Evolutionary conservation across 2,888 invertebrate species (phyloP).

Genomic region (Cenopis cana): DNA sequence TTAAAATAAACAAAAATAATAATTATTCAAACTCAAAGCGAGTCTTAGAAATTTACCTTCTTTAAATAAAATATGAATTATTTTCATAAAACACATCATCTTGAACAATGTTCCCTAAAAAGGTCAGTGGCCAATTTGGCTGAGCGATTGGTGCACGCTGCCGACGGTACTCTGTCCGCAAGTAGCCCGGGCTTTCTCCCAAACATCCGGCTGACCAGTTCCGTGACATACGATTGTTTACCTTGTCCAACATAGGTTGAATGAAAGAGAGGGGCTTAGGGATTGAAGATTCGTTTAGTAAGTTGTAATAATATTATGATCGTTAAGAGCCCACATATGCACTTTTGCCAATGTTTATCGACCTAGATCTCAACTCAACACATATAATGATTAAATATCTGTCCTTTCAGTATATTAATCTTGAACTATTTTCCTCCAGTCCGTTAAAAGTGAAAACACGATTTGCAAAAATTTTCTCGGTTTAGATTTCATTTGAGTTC

Average conservation of each 20-base stretch:
- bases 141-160: conserved; percentile 37
- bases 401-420: no score
- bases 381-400: no score
- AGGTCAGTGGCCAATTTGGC: conserved; percentile 12
- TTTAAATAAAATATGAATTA: not conserved
- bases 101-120: conserved; percentile 2
- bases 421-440: no score
- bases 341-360: no score
- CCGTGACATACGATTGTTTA: conserved; percentile 37
- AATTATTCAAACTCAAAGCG: not conserved
- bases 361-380: no score
- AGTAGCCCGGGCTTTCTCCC: conserved; percentile 63
- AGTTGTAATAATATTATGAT: no score
- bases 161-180: conserved; percentile 43
- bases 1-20: not conserved
- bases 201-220: conserved; percentile 60
- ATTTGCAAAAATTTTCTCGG: no score
- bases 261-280: conserved; percentile 9
- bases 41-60: no score
- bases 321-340: no score
- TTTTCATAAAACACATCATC: not conserved
- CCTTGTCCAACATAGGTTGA: conserved; percentile 21
- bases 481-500: not conserved
- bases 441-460: no score
- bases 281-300: not conserved